phyloP scores from a whole-genome alignment of 2,888 invertebrate genomes.

The Caenorhabditis panamensis region DNA sequence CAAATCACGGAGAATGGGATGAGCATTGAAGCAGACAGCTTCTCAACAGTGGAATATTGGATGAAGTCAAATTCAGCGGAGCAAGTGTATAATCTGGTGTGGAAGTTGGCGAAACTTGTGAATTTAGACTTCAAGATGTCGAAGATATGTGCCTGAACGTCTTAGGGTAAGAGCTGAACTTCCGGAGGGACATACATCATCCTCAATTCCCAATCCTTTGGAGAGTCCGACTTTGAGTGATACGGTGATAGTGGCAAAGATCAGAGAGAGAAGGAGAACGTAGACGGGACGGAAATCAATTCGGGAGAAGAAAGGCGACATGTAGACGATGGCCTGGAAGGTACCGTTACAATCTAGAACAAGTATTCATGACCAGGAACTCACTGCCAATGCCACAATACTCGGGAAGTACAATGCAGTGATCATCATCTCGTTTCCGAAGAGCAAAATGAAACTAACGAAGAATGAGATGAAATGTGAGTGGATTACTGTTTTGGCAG shows the following conservation, averaged over 20 bases:
- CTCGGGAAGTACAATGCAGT: slow-evolving; percentile 83
- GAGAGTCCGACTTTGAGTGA: slow-evolving; percentile 81
- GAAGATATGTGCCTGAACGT: slow-evolving; percentile 86
- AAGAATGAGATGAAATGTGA: slow-evolving; percentile 83
- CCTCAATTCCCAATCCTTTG: slow-evolving; percentile 81
- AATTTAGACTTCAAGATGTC: slow-evolving; percentile 87
- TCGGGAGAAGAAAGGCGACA: slow-evolving; percentile 12
- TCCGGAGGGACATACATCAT: slow-evolving; percentile 83
- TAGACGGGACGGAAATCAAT: slow-evolving; percentile 70
- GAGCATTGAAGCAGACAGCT: slow-evolving; percentile 84
- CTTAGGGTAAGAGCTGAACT: no score
- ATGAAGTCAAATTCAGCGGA: slow-evolving; percentile 88
- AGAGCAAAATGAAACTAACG: slow-evolving; percentile 83
- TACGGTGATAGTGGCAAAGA: slow-evolving; percentile 81
- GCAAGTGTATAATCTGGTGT: slow-evolving; percentile 89
- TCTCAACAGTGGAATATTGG: slow-evolving; percentile 83
- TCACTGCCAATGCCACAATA: slow-evolving; percentile 81
- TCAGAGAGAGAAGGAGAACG: slow-evolving; percentile 75
- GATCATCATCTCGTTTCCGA: slow-evolving; percentile 85
- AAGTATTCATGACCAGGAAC: slow-evolving; percentile 15
- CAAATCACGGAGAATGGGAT: slow-evolving; percentile 85
- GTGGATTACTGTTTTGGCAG: slow-evolving; percentile 82
- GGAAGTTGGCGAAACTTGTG: slow-evolving; percentile 86
- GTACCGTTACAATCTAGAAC: no score
- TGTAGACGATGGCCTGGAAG: slow-evolving; percentile 64